These are phyloP conservation scores for Cladorhizidae sp. DNA, from an alignment of 37 sponge, comb jelly and placozoan genomes.

Conservation along the genomic window DNA sequence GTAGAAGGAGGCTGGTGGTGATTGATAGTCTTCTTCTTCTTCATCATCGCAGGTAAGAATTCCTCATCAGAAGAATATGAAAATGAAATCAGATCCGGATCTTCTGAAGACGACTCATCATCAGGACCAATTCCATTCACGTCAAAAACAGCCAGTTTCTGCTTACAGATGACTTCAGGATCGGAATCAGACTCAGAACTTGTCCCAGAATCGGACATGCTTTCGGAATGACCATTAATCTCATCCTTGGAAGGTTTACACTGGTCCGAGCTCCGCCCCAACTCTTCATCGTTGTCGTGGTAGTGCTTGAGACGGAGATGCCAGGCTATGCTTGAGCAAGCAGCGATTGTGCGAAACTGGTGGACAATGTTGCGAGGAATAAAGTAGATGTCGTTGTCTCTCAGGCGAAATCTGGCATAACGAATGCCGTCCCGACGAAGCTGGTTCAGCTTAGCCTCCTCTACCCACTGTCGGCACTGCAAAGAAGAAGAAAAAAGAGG, in stretches of 20 bases:
- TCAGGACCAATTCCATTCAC: neutral
- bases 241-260: too few relatives aligned
- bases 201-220: slow-evolving; percentile 8
- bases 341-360: slow-evolving; percentile 91
- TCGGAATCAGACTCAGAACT: slow-evolving; percentile 23
- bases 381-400: slow-evolving; percentile 94
- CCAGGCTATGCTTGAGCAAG: slow-evolving; percentile 95
- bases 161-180: neutral
- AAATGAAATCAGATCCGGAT: slow-evolving; percentile 15
- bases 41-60: slow-evolving; percentile 35
- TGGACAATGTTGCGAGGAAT: slow-evolving; percentile 96
- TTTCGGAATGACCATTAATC: slow-evolving; percentile 4
- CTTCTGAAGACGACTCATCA: neutral
- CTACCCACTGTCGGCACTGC: slow-evolving; percentile 95
- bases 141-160: neutral
- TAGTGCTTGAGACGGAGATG: slow-evolving; percentile 81
- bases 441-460: slow-evolving; percentile 94
- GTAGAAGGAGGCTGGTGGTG: too few relatives aligned
- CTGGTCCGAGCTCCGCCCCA: neutral
- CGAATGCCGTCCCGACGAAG: slow-evolving; percentile 76
- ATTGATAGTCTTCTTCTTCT: slow-evolving; percentile 32
- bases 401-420: slow-evolving; percentile 79
- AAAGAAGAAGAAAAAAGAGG: too few relatives aligned
- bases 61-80: slow-evolving; percentile 63
- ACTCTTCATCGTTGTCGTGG: neutral